Conservation (phyloP, 2,113 vertebrate species). For the Ranitomeya variabilis region DNA sequence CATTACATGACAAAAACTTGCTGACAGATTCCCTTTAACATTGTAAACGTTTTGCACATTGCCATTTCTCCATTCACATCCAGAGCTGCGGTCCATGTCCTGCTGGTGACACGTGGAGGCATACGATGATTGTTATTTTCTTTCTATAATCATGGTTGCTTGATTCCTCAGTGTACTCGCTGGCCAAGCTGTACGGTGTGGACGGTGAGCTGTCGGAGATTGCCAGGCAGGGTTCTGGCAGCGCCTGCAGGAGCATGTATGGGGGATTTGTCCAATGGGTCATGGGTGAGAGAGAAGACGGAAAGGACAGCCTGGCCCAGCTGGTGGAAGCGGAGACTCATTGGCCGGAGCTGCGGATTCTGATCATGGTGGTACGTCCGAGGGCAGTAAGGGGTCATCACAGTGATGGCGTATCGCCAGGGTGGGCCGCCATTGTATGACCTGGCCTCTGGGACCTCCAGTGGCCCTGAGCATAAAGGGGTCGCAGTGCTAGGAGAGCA, state of each 20-base stretch:
- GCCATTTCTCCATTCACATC: too few relatives aligned
- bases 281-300: constrained; percentile 80
- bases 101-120: too few relatives aligned
- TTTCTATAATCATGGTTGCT: background rate
- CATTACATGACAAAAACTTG: too few relatives aligned
- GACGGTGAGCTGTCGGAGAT: constrained; percentile 86
- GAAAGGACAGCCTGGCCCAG: constrained; percentile 87
- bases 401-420: too few relatives aligned
- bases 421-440: too few relatives aligned
- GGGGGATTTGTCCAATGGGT: constrained; percentile 95
- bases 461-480: too few relatives aligned
- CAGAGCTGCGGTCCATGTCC: background rate
- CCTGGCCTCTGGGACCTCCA: too few relatives aligned
- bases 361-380: constrained; percentile 87
- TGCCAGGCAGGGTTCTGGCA: constrained; percentile 91
- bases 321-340: constrained; percentile 86
- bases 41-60: too few relatives aligned
- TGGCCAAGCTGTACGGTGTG: constrained; percentile 81
- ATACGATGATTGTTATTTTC: too few relatives aligned
- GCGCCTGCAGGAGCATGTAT: constrained; percentile 89
- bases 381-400: too few relatives aligned
- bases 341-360: constrained; percentile 89
- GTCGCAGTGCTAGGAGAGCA: too few relatives aligned
- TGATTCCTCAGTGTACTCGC: constrained; percentile 75
- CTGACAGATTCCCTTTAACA: too few relatives aligned